These are phyloP conservation scores for Tychaedon coryphoeus DNA, from an alignment of 2,113 vertebrate genomes.

Conservation along the genomic window DNA sequence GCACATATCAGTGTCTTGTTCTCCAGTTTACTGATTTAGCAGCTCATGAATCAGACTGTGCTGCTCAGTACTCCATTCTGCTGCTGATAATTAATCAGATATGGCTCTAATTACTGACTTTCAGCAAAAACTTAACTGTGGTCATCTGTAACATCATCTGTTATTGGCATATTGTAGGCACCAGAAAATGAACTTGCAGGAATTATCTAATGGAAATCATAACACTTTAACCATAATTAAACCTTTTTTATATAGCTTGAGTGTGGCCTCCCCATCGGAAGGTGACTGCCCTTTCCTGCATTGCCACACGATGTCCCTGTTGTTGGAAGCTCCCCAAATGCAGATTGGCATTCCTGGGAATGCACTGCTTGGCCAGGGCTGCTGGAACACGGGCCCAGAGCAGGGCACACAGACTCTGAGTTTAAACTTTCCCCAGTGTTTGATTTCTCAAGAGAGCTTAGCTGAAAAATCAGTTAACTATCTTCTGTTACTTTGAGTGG, in stretches of 20 bases:
- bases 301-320: not conserved
- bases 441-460: not conserved
- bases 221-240: not conserved
- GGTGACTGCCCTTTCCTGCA: not conserved
- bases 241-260: not conserved
- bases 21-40: conserved; percentile 57
- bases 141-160: not conserved
- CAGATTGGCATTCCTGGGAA: not conserved
- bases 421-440: not conserved
- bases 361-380: not conserved
- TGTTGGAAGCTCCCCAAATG: not conserved
- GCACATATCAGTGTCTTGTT: not conserved
- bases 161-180: conserved; percentile 10
- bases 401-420: not conserved
- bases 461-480: not conserved
- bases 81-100: conserved; percentile 70
- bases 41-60: conserved; percentile 64
- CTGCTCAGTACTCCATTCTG: conserved; percentile 47
- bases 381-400: not conserved
- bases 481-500: not conserved
- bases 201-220: not conserved
- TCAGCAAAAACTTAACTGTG: conserved; percentile 61
- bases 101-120: conserved; percentile 56
- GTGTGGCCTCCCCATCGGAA: not conserved
- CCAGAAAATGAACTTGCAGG: not conserved